A percentile compares a stretch with the other conserved stretches of the same genome.
phyloP scores from a whole-genome alignment of 2,113 vertebrate species.

The Scopus umbretta region DNA sequence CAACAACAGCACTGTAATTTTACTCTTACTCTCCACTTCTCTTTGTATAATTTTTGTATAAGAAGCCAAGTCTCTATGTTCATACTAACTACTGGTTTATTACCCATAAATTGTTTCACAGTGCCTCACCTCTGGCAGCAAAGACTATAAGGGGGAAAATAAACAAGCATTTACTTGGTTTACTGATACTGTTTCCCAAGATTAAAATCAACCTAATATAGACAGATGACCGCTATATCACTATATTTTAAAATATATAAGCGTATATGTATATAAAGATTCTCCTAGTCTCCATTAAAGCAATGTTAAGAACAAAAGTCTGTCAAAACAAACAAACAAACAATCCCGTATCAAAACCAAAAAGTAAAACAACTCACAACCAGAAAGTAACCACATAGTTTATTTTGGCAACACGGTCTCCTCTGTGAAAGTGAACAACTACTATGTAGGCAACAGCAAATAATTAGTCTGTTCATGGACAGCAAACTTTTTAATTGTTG shows the following conservation, averaged over 20 bases:
- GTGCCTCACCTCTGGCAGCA: neutral
- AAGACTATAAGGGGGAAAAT: neutral
- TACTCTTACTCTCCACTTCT: neutral
- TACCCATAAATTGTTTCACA: neutral
- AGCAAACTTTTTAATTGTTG: neutral
- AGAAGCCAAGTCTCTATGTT: neutral
- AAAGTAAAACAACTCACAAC: neutral
- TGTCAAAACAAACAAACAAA: neutral
- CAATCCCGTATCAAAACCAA: neutral
- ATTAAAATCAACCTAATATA: neutral
- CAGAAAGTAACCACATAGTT: neutral
- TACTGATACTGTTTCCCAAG: neutral
- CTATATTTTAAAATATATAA: neutral
- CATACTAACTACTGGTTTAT: neutral
- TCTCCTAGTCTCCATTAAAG: neutral
- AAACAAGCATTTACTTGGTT: neutral
- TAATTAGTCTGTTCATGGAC: neutral
- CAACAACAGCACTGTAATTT: neutral
- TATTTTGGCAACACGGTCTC: neutral
- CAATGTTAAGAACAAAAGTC: neutral
- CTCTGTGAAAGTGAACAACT: neutral
- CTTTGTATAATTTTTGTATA: neutral
- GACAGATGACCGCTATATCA: neutral
- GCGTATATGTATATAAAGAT: fast-evolving
- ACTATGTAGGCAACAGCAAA: neutral